phyloP scores from a whole-genome alignment of 1,140 invertebrate genomes.

The Frieseomelitta varia region DNA sequence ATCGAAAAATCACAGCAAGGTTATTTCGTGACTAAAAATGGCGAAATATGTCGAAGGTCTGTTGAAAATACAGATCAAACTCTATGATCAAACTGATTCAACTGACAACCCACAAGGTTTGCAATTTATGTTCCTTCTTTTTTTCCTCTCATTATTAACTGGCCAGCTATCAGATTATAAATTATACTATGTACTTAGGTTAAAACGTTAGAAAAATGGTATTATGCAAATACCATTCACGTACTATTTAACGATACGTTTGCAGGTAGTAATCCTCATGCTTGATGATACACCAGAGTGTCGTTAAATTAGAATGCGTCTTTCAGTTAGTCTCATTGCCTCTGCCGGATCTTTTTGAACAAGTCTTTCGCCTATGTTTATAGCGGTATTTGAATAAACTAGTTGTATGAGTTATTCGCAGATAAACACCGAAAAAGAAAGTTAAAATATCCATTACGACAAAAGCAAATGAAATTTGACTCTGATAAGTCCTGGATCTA shows the following conservation, averaged over 20 bases:
- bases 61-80: background rate
- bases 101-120: background rate
- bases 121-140: background rate
- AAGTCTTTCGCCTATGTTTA: background rate
- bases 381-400: background rate
- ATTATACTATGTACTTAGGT: background rate
- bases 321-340: background rate
- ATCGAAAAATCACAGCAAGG: no score
- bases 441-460: no score
- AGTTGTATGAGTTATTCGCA: background rate
- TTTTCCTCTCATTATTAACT: background rate
- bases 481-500: no score
- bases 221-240: conserved; percentile 1
- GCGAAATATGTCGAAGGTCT: background rate
- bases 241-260: conserved; percentile 1
- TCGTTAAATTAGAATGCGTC: conserved; percentile 15
- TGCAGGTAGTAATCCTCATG: background rate
- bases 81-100: background rate
- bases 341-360: background rate
- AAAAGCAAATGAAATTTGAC: no score
- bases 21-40: background rate
- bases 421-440: background rate
- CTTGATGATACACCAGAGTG: background rate
- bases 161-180: background rate
- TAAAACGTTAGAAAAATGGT: background rate